A percentile compares a stretch with the other conserved stretches of the same genome.
These are phyloP conservation scores for Parascotia fuliginaria DNA, from an alignment of 2,888 invertebrate species.

Conservation along the genomic window DNA sequence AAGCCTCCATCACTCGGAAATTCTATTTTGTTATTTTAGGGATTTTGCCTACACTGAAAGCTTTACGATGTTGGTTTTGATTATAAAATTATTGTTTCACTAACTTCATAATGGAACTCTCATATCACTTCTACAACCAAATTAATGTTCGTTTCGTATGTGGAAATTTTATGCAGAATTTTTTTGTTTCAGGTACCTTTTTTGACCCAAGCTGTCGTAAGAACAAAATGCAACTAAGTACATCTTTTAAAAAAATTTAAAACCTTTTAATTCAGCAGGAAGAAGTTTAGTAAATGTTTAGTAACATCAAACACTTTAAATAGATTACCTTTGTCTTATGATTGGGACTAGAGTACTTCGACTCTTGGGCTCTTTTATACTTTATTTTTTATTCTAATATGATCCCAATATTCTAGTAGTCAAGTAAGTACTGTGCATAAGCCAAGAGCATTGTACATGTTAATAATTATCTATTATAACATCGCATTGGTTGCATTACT, in stretches of 20 bases:
- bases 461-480: too few relatives aligned
- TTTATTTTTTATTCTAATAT: too few relatives aligned
- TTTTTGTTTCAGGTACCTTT: slow-evolving; percentile 11
- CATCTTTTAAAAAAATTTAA: neutral
- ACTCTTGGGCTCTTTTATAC: too few relatives aligned
- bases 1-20: slow-evolving; percentile 46
- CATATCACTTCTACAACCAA: slow-evolving; percentile 47
- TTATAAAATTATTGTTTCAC: slow-evolving; percentile 65
- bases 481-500: too few relatives aligned
- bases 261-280: too few relatives aligned
- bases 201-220: neutral
- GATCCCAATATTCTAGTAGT: too few relatives aligned
- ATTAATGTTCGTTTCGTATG: slow-evolving; percentile 29
- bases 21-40: slow-evolving; percentile 62
- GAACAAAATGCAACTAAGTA: neutral
- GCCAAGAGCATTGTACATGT: too few relatives aligned
- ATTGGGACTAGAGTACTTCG: too few relatives aligned
- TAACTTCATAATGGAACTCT: slow-evolving; percentile 59
- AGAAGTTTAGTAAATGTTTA: too few relatives aligned
- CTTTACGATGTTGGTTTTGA: slow-evolving; percentile 66
- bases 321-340: too few relatives aligned
- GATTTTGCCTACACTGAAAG: slow-evolving; percentile 60
- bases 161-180: neutral
- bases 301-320: too few relatives aligned
- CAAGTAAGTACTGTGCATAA: too few relatives aligned